Base-by-base conservation (phyloP, 2,797 vertebrate species). In the Oreochromis mossambicus region DNA sequence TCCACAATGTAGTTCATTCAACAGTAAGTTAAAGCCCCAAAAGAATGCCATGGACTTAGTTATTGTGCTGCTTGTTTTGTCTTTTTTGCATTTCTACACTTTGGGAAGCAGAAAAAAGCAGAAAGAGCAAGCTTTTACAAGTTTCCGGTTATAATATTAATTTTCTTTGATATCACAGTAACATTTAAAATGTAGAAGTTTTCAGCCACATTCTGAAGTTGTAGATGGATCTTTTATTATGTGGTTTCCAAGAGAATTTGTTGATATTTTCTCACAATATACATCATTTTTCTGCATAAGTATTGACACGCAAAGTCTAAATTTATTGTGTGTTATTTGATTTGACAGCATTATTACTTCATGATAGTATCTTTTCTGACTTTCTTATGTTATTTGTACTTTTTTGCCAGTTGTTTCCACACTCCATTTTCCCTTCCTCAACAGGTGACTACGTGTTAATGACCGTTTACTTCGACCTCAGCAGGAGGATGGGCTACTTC, bases 401-500 rank as follows among this genome's bases (percentile, higher is more conserved):
- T 73, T 50, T 73, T 75, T 73, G 68, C 41, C 24, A 73, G 24
- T 48, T 48, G 41, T 73, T 48, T 51, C 46, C 70, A 75, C 17
- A 19, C 2, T 61, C 19, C 14, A 4, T 83, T 48, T 46, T 48
- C 5, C 78, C 46, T 63, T 21, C 82, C 3, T 83, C 36, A 21
- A 77, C 95, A 99, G 98, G 98, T 76, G 98, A 99, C 86, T 99
- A 99, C 52, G 96, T 99, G 83, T 92, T 99, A 94, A 98, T 99
- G 98, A 98, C 97, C 2, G 98, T 99, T 85, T 97, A 98, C 92
- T 99, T 99, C 70, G 98, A 99, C 88, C 95, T 99, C 90, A 98
- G 97, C 89, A 96, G 98, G 95, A 96, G 98, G 93, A 99, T 99
- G 98, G 98, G 98, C 66, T 99, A 99, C 93, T 99, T 99, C 94